Evolutionary conservation across 2,888 invertebrate species (phyloP).

Genomic region (Celastrina argiolus): DNA sequence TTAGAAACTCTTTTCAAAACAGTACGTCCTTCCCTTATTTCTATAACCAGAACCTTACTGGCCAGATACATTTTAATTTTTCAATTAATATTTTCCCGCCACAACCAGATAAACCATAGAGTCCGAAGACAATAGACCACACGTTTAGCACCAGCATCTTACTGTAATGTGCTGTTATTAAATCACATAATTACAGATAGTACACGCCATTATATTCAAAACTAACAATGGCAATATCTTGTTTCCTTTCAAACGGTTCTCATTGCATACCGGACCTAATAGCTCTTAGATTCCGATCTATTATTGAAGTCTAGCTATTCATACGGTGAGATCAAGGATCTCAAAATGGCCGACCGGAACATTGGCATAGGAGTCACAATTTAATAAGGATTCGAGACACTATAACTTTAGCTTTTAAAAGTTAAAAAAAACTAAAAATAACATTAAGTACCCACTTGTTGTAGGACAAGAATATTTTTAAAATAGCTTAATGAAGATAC

Average conservation of each 20-base stretch:
- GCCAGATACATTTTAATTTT: not conserved
- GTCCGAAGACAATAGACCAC: slow-evolving; percentile 18
- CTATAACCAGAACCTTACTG: too few relatives aligned
- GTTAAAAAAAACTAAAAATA: too few relatives aligned
- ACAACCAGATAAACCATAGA: slow-evolving; percentile 2
- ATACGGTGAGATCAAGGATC: slow-evolving; percentile 8
- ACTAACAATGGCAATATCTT: slow-evolving; percentile 39
- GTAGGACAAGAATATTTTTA: too few relatives aligned
- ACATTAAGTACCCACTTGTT: too few relatives aligned
- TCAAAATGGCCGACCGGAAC: not conserved
- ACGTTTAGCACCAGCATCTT: not conserved
- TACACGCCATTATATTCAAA: slow-evolving; percentile 42
- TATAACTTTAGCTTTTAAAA: too few relatives aligned
- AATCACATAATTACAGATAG: slow-evolving; percentile 13
- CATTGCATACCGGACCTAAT: slow-evolving; percentile 8
- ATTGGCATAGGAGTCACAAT: not conserved
- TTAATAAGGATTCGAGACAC: too few relatives aligned
- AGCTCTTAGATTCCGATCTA: not conserved
- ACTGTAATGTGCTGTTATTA: slow-evolving; percentile 16
- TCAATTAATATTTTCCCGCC: not conserved
- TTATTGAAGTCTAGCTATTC: slow-evolving; percentile 10
- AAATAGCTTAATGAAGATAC: too few relatives aligned
- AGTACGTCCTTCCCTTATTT: too few relatives aligned
- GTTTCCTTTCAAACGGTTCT: slow-evolving; percentile 29
- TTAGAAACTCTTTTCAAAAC: too few relatives aligned